phyloP scores from a whole-genome alignment of 2,888 invertebrate genomes.

The Eupithecia tripunctaria region DNA sequence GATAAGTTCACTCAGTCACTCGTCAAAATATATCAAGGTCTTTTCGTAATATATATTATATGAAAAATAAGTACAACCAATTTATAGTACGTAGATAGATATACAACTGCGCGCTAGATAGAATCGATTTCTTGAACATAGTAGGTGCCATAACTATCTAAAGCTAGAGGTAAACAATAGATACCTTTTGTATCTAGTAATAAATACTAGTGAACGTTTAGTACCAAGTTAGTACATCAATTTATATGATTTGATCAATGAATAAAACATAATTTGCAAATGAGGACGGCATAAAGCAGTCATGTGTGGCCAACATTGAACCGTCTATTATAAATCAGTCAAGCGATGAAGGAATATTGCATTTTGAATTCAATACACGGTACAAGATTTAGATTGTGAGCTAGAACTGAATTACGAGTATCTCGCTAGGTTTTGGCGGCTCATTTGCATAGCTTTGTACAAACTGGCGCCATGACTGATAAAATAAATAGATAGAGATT shows the following conservation, averaged over 20 bases:
- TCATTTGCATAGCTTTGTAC: constrained; percentile 45
- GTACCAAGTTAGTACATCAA: constrained; percentile 1
- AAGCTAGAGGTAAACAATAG: background rate
- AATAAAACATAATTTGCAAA: constrained; percentile 45
- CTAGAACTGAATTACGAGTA: constrained; percentile 52
- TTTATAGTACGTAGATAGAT: background rate
- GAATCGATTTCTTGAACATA: background rate
- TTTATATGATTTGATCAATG: constrained; percentile 35
- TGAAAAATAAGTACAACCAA: too few species aligned
- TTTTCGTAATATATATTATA: too few species aligned
- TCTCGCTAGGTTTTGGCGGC: constrained; percentile 55
- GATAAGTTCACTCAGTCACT: background rate
- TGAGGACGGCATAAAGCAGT: constrained; percentile 36
- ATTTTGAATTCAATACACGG: constrained; percentile 61
- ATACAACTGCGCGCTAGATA: background rate
- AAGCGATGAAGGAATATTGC: constrained; percentile 24
- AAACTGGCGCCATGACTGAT: constrained; percentile 7
- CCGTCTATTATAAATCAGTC: constrained; percentile 50
- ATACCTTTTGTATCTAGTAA: background rate
- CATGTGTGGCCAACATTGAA: constrained; percentile 45
- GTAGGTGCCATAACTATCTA: background rate
- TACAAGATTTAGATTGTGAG: constrained; percentile 52
- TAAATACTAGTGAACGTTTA: background rate
- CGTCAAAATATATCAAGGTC: background rate
- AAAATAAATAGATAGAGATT: constrained; percentile 8